phyloP scores from a whole-genome alignment of 2,797 vertebrate genomes.

The Uromys caudimaculatus region DNA sequence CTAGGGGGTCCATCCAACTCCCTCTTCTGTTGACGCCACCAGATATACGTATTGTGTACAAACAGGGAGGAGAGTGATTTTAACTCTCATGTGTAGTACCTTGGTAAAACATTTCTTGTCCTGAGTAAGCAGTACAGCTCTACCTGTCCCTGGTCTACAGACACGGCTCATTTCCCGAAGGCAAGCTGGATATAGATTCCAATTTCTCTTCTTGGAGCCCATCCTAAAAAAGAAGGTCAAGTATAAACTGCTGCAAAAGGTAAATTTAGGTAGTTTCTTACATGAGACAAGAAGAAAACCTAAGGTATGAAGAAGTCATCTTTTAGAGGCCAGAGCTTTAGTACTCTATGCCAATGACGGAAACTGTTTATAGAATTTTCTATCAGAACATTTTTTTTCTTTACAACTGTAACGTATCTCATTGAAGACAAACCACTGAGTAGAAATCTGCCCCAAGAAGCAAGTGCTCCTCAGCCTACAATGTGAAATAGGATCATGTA shows the following conservation, averaged over 20 bases:
- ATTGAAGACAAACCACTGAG: slow-evolving; percentile 25
- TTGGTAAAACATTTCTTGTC: slow-evolving; percentile 98
- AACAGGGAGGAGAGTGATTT: background rate
- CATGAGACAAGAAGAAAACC: background rate
- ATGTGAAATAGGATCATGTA: background rate
- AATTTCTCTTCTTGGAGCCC: slow-evolving; percentile 97
- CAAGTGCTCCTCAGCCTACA: background rate
- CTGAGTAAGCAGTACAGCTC: slow-evolving; percentile 96
- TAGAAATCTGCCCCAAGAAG: slow-evolving; percentile 38
- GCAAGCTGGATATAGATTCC: slow-evolving; percentile 97
- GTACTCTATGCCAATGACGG: background rate
- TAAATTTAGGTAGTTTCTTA: background rate
- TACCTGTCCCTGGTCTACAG: slow-evolving; percentile 93
- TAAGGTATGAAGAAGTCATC: slow-evolving; percentile 25
- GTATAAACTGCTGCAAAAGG: slow-evolving; percentile 48
- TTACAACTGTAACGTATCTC: background rate
- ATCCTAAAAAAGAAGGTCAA: slow-evolving; percentile 88
- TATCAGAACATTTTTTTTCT: background rate
- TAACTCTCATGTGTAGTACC: slow-evolving; percentile 86
- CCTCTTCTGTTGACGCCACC: background rate
- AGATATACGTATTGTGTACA: background rate
- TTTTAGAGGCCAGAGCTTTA: slow-evolving; percentile 21
- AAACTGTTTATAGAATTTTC: background rate
- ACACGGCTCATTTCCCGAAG: slow-evolving; percentile 97
- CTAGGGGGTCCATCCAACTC: background rate